Evolutionary conservation across 2,888 invertebrate genomes (phyloP).

Genomic region (Synanthedon andrenaeformis): DNA sequence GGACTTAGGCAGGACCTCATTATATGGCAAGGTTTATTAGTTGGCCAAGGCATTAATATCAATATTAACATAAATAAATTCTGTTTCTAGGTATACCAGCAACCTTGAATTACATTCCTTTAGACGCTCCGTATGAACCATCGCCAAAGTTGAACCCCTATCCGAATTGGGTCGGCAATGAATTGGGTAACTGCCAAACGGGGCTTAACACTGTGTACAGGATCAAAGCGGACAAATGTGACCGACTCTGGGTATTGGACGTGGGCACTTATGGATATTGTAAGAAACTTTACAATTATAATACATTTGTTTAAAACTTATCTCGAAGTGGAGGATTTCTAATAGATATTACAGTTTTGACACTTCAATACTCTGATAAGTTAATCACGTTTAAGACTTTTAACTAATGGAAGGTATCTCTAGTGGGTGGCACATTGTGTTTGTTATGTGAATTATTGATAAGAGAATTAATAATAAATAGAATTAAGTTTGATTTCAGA

Average conservation of each 20-base stretch:
- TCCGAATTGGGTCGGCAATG: conserved; percentile 81
- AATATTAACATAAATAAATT: no score
- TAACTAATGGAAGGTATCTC: no score
- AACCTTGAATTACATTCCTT: conserved; percentile 82
- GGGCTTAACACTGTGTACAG: conserved; percentile 84
- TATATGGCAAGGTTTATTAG: no score
- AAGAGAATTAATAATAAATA: no score
- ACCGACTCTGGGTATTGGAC: conserved; percentile 86
- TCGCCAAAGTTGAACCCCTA: conserved; percentile 83
- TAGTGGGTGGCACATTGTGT: no score
- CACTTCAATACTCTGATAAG: no score
- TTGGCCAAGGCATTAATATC: no score
- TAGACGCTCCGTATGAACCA: conserved; percentile 74
- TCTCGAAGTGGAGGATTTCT: neutral
- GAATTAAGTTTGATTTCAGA: no score
- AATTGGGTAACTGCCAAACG: conserved; percentile 79
- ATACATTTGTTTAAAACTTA: neutral
- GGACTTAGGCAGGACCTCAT: no score
- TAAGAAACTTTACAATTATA: conserved; percentile 16
- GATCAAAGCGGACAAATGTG: conserved; percentile 82
- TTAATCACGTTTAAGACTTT: no score
- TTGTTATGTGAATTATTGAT: no score
- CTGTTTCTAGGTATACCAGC: conserved; percentile 78
- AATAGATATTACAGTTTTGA: no score
- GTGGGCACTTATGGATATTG: conserved; percentile 87